These are phyloP conservation scores for Macrosoma leucophasiata DNA, from an alignment of 2,888 invertebrate genomes.

Conservation along the genomic window DNA sequence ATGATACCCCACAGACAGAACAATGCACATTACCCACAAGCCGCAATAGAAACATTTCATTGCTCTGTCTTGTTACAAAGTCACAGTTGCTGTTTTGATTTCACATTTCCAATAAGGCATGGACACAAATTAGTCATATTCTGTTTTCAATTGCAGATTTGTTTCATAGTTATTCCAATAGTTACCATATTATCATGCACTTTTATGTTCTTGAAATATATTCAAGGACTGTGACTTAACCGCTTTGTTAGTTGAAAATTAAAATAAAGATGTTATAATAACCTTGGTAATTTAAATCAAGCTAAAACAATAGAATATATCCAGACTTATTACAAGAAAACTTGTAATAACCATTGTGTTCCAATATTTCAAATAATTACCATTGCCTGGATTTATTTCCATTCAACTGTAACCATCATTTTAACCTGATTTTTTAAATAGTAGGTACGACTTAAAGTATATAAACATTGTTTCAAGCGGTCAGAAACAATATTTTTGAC, in stretches of 20 bases:
- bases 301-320: constrained; percentile 24
- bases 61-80: constrained; percentile 47
- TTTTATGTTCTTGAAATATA: constrained; percentile 14
- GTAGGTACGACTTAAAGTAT: constrained; percentile 52
- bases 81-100: constrained; percentile 50
- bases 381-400: constrained; percentile 2
- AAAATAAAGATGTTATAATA: constrained; percentile 24
- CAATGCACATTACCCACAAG: constrained; percentile 57
- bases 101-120: too few species aligned
- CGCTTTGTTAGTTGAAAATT: constrained; percentile 35
- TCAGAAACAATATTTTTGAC: constrained; percentile 50
- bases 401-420: constrained; percentile 27
- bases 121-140: too few species aligned
- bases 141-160: too few species aligned
- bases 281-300: too few species aligned
- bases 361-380: constrained; percentile 13
- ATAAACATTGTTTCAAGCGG: constrained; percentile 59
- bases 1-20: constrained; percentile 47
- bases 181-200: too few species aligned
- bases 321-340: constrained; percentile 4
- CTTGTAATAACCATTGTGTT: constrained; percentile 13
- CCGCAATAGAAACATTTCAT: constrained; percentile 52
- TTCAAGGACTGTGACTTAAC: constrained; percentile 38
- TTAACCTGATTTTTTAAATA: constrained; percentile 35
- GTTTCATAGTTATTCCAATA: too few species aligned